Conservation (phyloP, 2,113 vertebrate genomes). For the Phainopepla nitens region DNA sequence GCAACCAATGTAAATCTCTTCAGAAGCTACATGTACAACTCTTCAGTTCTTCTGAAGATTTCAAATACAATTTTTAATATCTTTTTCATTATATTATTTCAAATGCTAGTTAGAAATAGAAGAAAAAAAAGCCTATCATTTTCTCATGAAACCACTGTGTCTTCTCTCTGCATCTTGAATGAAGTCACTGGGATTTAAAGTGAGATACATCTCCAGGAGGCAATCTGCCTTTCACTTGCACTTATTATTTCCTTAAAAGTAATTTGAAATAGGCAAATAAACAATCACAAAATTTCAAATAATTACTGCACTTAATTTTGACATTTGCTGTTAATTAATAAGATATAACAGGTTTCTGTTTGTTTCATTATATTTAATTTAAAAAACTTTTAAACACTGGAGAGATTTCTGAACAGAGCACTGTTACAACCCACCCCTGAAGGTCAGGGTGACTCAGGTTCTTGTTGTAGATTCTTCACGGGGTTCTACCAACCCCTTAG, state of each 20-base stretch:
- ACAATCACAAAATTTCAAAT: not conserved
- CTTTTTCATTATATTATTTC: not conserved
- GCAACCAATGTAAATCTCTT: not conserved
- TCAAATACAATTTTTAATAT: not conserved
- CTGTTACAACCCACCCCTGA: rapidly evolving
- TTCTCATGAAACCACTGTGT: not conserved
- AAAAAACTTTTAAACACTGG: not conserved
- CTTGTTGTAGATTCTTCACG: not conserved
- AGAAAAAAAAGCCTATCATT: not conserved
- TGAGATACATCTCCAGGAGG: not conserved
- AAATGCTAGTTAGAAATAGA: not conserved
- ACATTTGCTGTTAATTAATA: not conserved
- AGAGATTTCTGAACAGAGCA: not conserved
- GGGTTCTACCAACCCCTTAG: not conserved
- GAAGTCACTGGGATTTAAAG: not conserved
- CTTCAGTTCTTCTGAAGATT: not conserved
- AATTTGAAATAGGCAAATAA: conserved; percentile 3
- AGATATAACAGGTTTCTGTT: not conserved
- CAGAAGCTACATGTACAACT: not conserved
- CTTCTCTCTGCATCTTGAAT: not conserved
- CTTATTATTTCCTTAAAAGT: not conserved
- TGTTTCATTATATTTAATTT: not conserved
- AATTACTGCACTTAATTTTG: not conserved
- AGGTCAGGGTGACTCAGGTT: not conserved
- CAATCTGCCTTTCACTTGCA: not conserved